Evolutionary conservation across 2,888 invertebrate species (phyloP).

Genomic region (Merodon equestris): DNA sequence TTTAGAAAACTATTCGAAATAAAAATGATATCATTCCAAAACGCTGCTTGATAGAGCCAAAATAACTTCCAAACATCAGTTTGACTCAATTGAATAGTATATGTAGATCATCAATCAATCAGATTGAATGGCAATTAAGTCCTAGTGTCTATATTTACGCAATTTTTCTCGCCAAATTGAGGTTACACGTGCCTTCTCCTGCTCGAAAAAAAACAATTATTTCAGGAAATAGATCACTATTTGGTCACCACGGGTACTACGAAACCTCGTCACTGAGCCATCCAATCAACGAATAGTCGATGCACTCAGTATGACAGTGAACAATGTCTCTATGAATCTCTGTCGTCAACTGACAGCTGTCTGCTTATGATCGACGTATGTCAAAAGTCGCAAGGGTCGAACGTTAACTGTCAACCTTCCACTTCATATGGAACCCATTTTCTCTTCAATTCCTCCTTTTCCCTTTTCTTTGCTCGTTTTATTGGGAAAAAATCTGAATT

Average conservation of each 20-base stretch:
- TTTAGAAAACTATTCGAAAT: too few species aligned
- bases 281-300: too few species aligned
- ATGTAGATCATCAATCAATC: conserved; percentile 12
- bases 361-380: not conserved
- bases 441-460: too few species aligned
- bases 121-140: conserved; percentile 3
- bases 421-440: too few species aligned
- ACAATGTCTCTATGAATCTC: conserved; percentile 13
- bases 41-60: conserved; percentile 7
- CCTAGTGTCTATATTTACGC: conserved; percentile 7
- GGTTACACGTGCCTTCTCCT: conserved; percentile 45
- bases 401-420: conserved; percentile 22
- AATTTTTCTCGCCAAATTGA: conserved; percentile 14
- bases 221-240: conserved; percentile 7
- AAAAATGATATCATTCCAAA: conserved; percentile 26
- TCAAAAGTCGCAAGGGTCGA: conserved; percentile 8
- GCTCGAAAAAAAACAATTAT: too few species aligned
- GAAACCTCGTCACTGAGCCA: too few species aligned
- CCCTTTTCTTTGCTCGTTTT: not conserved
- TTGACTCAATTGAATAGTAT: conserved; percentile 16
- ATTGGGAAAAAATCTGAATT: conserved; percentile 14
- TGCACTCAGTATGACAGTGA: not conserved
- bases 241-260: conserved; percentile 7
- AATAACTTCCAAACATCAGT: not conserved
- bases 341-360: not conserved